Percentiles rank a stretch among this genome's conserved stretches.
Evolutionary conservation across 2,888 invertebrate genomes (phyloP).

Genomic region (Microdon myrmicae): DNA sequence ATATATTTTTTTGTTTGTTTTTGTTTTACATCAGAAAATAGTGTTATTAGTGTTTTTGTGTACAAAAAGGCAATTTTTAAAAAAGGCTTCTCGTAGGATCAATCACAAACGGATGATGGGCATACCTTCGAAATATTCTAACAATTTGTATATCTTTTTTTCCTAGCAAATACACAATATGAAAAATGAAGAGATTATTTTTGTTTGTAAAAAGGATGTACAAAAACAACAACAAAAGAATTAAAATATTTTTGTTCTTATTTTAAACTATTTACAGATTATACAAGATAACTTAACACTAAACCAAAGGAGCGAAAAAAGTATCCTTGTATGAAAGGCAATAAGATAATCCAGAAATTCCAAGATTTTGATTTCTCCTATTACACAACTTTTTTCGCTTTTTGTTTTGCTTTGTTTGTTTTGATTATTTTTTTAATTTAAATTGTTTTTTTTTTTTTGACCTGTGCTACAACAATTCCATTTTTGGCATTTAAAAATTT

Average conservation of each 20-base stretch:
- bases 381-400: slow-evolving; percentile 6
- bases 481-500: slow-evolving; percentile 44
- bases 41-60: slow-evolving; percentile 38
- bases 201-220: not conserved
- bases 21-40: slow-evolving; percentile 48
- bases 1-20: slow-evolving; percentile 24
- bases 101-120: slow-evolving; percentile 31
- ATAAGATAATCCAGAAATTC: no score
- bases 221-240: no score
- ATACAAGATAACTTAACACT: slow-evolving; percentile 12
- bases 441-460: slow-evolving; percentile 4
- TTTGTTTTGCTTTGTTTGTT: slow-evolving; percentile 5
- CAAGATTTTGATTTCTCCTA: no score
- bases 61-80: slow-evolving; percentile 48
- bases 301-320: slow-evolving; percentile 16
- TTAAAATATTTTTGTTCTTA: no score
- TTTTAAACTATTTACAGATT: slow-evolving; percentile 43
- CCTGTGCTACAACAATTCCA: slow-evolving; percentile 45
- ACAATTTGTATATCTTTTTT: slow-evolving; percentile 5
- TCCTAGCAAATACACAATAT: slow-evolving; percentile 1
- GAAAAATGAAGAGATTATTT: not conserved
- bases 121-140: slow-evolving; percentile 11
- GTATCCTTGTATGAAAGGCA: no score
- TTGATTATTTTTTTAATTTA: slow-evolving; percentile 2
- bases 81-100: slow-evolving; percentile 43